A percentile compares a stretch with the other conserved stretches of the same genome.
phyloP scores from a whole-genome alignment of 2,888 invertebrate species.

The Pyralis farinalis region DNA sequence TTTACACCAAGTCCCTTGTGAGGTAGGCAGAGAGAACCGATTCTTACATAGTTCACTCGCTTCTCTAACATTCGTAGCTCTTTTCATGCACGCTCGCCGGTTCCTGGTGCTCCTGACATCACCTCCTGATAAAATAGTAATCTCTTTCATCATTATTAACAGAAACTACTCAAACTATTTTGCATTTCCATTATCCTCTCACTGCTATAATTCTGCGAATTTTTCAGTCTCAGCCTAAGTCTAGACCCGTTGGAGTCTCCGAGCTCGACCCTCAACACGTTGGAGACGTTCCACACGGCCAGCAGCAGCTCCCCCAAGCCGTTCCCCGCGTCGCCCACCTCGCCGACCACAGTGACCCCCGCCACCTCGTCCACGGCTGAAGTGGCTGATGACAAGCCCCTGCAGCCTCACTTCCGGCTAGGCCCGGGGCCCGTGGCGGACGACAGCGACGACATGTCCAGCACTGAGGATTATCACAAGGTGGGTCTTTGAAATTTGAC shows the following conservation, averaged over 20 bases:
- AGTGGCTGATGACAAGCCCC: slow-evolving; percentile 16
- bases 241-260: slow-evolving; percentile 80
- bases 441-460: slow-evolving; percentile 82
- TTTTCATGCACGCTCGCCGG: no score
- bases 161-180: no score
- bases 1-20: no score
- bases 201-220: no score
- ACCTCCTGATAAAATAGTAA: no score
- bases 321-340: slow-evolving; percentile 30
- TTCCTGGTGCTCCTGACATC: no score
- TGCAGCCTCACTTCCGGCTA: slow-evolving; percentile 48
- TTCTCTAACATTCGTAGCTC: no score
- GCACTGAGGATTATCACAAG: slow-evolving; percentile 81
- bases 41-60: no score
- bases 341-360: slow-evolving; percentile 26
- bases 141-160: no score
- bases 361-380: slow-evolving; percentile 15
- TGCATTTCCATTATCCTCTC: no score
- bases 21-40: no score
- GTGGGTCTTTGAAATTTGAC: slow-evolving; percentile 32
- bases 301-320: slow-evolving; percentile 72
- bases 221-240: slow-evolving; percentile 86
- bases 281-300: slow-evolving; percentile 89
- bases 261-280: slow-evolving; percentile 70
- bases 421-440: slow-evolving; percentile 60